A percentile compares a stretch with the other conserved stretches of the same genome.
Evolutionary conservation across 2,113 vertebrate genomes (phyloP).

Genomic region (Nerophis ophidion): DNA sequence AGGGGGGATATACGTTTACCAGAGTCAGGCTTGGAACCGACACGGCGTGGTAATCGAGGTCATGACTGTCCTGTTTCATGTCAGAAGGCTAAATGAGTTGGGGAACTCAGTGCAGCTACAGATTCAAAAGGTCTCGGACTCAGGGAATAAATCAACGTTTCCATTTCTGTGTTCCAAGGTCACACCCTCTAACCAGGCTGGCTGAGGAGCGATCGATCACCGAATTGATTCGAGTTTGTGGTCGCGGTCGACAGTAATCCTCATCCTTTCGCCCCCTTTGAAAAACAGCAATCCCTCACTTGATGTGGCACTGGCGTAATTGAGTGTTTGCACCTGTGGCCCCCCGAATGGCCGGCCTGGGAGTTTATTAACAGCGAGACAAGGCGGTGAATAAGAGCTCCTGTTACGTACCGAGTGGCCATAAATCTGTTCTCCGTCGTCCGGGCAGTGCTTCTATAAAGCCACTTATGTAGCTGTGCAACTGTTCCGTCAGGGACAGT

Average conservation of each 20-base stretch:
- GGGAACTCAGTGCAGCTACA: not conserved
- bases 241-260: not conserved
- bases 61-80: not conserved
- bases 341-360: constrained; percentile 9
- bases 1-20: too few relatives aligned
- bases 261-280: constrained; percentile 3
- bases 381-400: not conserved
- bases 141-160: not conserved
- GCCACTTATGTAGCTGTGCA: not conserved
- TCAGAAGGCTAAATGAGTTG: not conserved
- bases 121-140: not conserved
- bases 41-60: too few relatives aligned
- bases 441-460: not conserved
- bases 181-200: not conserved
- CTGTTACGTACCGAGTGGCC: constrained; percentile 11
- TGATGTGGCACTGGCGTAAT: constrained; percentile 22
- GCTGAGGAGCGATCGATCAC: constrained; percentile 16
- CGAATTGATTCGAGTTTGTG: constrained; percentile 4
- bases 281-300: constrained; percentile 7
- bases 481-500: not conserved
- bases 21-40: too few relatives aligned
- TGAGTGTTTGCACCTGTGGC: constrained; percentile 6
- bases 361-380: constrained; percentile 26
- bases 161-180: not conserved
- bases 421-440: not conserved